Conservation (phyloP, 2,888 invertebrate genomes). For the Harmothoe impar region DNA sequence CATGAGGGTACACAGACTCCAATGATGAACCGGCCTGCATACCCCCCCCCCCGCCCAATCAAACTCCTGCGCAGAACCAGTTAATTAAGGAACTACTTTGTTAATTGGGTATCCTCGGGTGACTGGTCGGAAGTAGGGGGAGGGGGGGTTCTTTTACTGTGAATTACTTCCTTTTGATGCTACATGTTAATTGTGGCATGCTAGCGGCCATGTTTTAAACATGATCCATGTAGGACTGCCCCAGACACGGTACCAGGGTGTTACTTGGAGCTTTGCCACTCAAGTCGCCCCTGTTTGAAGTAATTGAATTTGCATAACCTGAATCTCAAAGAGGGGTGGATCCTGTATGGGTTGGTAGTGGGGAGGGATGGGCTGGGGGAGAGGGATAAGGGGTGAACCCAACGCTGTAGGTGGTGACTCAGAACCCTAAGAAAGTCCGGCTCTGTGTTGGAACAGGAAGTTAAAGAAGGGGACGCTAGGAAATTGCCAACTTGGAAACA, state of each 20-base stretch:
- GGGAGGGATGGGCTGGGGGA: too few relatives aligned
- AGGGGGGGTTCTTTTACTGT: background rate
- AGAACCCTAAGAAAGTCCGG: slow-evolving; percentile 19
- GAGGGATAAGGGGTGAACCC: too few relatives aligned
- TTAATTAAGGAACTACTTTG: background rate
- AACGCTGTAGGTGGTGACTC: background rate
- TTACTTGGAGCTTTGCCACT: background rate
- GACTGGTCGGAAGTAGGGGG: background rate
- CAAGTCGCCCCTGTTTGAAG: slow-evolving; percentile 13
- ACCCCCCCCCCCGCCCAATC: background rate
- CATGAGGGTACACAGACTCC: background rate
- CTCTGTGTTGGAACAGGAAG: background rate
- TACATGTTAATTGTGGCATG: slow-evolving; percentile 24
- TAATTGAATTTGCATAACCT: slow-evolving; percentile 55
- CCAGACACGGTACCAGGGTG: background rate
- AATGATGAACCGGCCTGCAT: background rate
- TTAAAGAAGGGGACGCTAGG: background rate
- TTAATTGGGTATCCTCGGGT: background rate
- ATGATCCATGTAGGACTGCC: background rate
- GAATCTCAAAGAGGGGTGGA: background rate
- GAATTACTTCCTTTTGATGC: slow-evolving; percentile 8
- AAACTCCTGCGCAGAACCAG: background rate
- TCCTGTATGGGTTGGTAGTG: background rate
- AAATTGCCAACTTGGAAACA: slow-evolving; percentile 4
- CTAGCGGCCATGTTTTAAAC: slow-evolving; percentile 2